Conservation (phyloP, 2,888 invertebrate genomes). For the Ennomos erosarius region DNA sequence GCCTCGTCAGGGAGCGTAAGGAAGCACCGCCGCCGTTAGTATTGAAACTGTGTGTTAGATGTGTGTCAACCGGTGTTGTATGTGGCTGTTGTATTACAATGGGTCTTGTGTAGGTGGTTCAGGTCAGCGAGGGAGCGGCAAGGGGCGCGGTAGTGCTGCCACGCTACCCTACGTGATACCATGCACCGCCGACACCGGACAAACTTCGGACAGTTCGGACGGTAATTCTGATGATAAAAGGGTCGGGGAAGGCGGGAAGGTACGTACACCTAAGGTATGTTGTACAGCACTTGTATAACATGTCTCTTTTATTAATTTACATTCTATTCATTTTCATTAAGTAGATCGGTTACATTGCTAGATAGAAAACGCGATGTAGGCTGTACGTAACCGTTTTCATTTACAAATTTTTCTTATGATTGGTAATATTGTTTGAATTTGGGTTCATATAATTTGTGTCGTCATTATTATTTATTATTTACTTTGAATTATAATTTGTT, state of each 20-base stretch:
- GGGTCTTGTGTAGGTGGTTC: constrained; percentile 40
- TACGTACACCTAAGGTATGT: constrained; percentile 49
- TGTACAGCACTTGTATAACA: constrained; percentile 42
- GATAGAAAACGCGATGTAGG: constrained; percentile 15
- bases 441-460: background rate
- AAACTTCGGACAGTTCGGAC: constrained; percentile 78
- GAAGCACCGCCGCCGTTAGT: constrained; percentile 23
- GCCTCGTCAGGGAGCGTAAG: constrained; percentile 9
- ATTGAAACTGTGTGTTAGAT: constrained; percentile 24
- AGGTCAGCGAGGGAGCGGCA: constrained; percentile 75
- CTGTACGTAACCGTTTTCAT: constrained; percentile 19
- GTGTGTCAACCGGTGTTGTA: constrained; percentile 15
- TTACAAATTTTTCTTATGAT: constrained; percentile 12
- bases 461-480: constrained; percentile 8
- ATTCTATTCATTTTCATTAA: constrained; percentile 37
- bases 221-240: constrained; percentile 74
- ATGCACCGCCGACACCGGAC: constrained; percentile 74
- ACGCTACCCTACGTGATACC: constrained; percentile 81
- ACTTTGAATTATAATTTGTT: constrained; percentile 12
- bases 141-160: constrained; percentile 71
- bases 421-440: constrained; percentile 12
- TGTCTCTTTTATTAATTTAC: constrained; percentile 31
- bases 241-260: constrained; percentile 72
- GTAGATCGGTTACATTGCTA: constrained; percentile 29
- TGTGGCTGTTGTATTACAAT: constrained; percentile 12